Percentiles rank a stretch among this genome's conserved stretches.
Evolutionary conservation across 1,140 invertebrate genomes (phyloP).

Genomic region (Drusus annulatus): DNA sequence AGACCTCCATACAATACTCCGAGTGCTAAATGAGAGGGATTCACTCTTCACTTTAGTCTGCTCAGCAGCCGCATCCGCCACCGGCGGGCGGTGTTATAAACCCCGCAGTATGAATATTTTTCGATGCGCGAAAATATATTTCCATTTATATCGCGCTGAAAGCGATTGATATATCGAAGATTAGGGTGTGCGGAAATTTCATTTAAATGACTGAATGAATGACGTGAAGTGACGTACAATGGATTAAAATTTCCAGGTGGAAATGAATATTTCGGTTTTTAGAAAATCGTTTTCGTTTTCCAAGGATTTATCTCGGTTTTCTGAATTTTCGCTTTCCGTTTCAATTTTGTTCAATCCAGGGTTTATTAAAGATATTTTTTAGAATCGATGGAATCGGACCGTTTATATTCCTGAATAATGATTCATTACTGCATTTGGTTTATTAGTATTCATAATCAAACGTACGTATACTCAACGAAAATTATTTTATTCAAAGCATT

Average conservation of each 20-base stretch:
- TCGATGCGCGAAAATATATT: slow-evolving; percentile 34
- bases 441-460: too few species aligned
- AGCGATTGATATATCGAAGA: slow-evolving; percentile 40
- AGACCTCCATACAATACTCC: slow-evolving; percentile 52
- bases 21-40: slow-evolving; percentile 57
- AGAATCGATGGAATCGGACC: too few species aligned
- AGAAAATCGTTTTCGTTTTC: not conserved
- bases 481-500: too few species aligned
- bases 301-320: not conserved
- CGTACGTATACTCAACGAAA: too few species aligned
- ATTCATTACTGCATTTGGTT: too few species aligned
- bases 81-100: slow-evolving; percentile 7
- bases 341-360: too few species aligned
- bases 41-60: slow-evolving; percentile 30
- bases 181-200: slow-evolving; percentile 32
- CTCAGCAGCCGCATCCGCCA: not conserved
- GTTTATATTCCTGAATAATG: too few species aligned
- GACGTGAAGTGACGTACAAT: slow-evolving; percentile 36
- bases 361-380: too few species aligned
- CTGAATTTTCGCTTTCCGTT: too few species aligned
- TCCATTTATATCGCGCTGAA: slow-evolving; percentile 33
- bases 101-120: slow-evolving; percentile 40
- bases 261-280: slow-evolving; percentile 8
- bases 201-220: slow-evolving; percentile 37
- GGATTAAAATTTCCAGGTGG: slow-evolving; percentile 18